Conservation (phyloP, 1,140 invertebrate species). For the Psilanteris sp. region DNA sequence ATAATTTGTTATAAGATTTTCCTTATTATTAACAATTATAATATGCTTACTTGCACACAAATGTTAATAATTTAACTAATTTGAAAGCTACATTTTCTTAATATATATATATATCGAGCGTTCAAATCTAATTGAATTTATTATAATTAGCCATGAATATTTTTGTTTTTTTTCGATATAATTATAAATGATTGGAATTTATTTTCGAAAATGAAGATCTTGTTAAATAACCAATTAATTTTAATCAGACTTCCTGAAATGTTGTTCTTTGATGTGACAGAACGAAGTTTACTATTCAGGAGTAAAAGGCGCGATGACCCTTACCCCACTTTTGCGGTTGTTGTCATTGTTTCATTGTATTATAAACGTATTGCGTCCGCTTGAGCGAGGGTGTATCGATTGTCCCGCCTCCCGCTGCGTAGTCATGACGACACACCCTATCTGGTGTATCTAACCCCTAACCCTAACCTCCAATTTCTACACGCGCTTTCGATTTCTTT, state of each 20-base stretch:
- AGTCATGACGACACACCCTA: slow-evolving; percentile 80
- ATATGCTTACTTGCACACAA: too few relatives aligned
- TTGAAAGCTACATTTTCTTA: too few relatives aligned
- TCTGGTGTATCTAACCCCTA: slow-evolving; percentile 76
- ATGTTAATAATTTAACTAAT: too few relatives aligned
- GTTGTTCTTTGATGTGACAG: slow-evolving; percentile 52
- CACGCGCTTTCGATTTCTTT: slow-evolving; percentile 63
- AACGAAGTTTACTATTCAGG: slow-evolving; percentile 63
- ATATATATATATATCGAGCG: too few relatives aligned
- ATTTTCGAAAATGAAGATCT: too few relatives aligned
- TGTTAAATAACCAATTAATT: slow-evolving; percentile 30
- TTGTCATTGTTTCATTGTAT: slow-evolving; percentile 76
- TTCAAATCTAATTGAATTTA: too few relatives aligned
- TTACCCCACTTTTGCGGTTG: slow-evolving; percentile 64
- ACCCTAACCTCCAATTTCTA: slow-evolving; percentile 74
- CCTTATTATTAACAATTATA: too few relatives aligned
- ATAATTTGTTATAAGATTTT: too few relatives aligned
- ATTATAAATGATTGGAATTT: too few relatives aligned
- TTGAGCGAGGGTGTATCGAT: slow-evolving; percentile 79
- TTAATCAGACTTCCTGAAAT: slow-evolving; percentile 32
- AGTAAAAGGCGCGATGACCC: slow-evolving; percentile 72
- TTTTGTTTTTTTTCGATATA: too few relatives aligned
- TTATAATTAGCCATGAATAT: too few relatives aligned
- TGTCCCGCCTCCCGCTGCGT: slow-evolving; percentile 79
- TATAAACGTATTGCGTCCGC: slow-evolving; percentile 76